These are phyloP conservation scores for Sebastes steindachneri DNA, from an alignment of 2,797 vertebrate species.

Conservation along the genomic window DNA sequence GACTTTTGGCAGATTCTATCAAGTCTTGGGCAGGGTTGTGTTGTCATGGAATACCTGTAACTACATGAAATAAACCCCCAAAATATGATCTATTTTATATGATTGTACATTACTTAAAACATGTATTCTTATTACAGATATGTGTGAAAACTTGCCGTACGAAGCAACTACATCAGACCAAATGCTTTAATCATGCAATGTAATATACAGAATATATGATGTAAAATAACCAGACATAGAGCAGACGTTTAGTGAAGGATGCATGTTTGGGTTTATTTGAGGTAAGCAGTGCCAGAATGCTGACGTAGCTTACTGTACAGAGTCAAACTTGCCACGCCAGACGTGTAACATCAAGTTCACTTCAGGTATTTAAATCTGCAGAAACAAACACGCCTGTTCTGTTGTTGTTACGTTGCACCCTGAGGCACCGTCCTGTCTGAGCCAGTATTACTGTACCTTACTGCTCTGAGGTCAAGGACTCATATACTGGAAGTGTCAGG, in stretches of 20 bases:
- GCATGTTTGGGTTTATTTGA: background rate
- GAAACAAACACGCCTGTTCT: background rate
- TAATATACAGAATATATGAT: background rate
- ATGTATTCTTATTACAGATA: background rate
- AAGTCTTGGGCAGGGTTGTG: background rate
- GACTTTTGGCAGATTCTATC: conserved; percentile 6
- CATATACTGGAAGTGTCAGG: background rate
- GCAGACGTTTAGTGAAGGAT: background rate
- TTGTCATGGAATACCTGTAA: background rate
- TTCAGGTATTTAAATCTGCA: background rate
- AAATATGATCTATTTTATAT: background rate
- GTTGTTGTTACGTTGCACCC: background rate
- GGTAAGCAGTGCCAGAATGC: background rate
- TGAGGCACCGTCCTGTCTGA: background rate
- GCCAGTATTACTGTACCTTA: background rate
- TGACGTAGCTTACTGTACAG: background rate
- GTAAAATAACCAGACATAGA: background rate
- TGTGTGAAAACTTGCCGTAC: background rate
- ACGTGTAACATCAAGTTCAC: background rate
- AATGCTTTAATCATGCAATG: background rate
- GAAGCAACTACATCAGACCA: background rate
- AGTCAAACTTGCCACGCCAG: background rate
- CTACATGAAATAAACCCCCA: background rate
- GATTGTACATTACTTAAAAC: background rate
- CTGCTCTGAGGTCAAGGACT: background rate